phyloP scores from a whole-genome alignment of 2,113 vertebrate species.

The Phrynocephalus versicolor region DNA sequence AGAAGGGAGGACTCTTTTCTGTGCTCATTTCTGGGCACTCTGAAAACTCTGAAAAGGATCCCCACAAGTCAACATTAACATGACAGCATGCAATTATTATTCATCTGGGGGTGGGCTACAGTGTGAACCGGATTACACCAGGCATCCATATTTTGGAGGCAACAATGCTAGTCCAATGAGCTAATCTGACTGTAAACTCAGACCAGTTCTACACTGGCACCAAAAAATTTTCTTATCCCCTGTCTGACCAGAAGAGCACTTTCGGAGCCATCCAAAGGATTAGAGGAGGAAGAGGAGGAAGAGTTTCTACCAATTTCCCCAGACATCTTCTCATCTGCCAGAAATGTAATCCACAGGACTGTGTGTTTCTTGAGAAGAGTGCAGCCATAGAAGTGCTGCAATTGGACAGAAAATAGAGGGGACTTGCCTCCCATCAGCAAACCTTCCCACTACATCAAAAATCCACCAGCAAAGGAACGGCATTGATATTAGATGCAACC shows the following conservation, averaged over 20 bases:
- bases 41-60: no score
- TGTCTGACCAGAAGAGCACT: not conserved
- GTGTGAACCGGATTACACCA: not conserved
- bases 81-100: no score
- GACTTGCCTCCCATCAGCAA: not conserved
- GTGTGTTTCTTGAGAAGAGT: not conserved
- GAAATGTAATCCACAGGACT: not conserved
- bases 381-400: not conserved
- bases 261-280: not conserved
- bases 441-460: not conserved
- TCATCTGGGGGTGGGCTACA: not conserved
- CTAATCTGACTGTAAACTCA: not conserved
- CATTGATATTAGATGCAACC: not conserved
- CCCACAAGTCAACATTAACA: no score
- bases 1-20: no score
- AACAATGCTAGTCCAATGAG: not conserved
- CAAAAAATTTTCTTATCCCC: no score
- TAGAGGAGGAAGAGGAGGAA: not conserved
- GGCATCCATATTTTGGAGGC: not conserved
- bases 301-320: no score
- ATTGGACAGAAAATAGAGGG: not conserved
- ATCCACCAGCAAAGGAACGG: not conserved
- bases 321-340: no score
- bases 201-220: not conserved
- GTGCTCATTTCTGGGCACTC: no score